Conservation (phyloP, 2,113 vertebrate species). For the Riparia riparia region DNA sequence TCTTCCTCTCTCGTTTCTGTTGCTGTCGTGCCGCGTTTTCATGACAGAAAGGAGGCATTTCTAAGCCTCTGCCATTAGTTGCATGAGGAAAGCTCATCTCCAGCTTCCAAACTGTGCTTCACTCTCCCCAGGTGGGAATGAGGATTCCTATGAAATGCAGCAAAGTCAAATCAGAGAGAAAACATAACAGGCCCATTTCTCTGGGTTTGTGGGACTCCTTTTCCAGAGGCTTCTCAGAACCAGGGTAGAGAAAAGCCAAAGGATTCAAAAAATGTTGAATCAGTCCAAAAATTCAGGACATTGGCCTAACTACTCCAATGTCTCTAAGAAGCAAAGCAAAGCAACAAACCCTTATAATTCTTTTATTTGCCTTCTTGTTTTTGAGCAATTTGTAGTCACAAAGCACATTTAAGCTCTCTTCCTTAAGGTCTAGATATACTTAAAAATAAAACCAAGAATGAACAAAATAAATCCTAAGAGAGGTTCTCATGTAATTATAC, state of each 20-base stretch:
- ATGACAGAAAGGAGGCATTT: not conserved
- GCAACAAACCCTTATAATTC: not conserved
- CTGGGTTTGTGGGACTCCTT: not conserved
- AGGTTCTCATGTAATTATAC: not conserved
- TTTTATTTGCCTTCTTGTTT: not conserved
- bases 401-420: not conserved
- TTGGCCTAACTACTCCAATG: not conserved
- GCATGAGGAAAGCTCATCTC: not conserved
- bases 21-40: not conserved
- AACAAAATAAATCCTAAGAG: not conserved
- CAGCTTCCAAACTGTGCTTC: not conserved
- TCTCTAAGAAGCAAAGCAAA: conserved; percentile 1
- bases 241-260: not conserved
- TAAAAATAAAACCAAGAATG: not conserved
- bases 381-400: not conserved
- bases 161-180: not conserved
- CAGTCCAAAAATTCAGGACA: not conserved
- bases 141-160: not conserved
- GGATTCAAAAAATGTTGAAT: not conserved
- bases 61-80: not conserved
- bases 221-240: not conserved
- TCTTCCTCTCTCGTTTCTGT: not conserved
- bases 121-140: not conserved
- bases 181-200: not conserved
- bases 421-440: not conserved